Percentiles rank a stretch among this genome's conserved stretches.
phyloP scores from a whole-genome alignment of 2,113 vertebrate species.

The Nothoprocta pentlandii region DNA sequence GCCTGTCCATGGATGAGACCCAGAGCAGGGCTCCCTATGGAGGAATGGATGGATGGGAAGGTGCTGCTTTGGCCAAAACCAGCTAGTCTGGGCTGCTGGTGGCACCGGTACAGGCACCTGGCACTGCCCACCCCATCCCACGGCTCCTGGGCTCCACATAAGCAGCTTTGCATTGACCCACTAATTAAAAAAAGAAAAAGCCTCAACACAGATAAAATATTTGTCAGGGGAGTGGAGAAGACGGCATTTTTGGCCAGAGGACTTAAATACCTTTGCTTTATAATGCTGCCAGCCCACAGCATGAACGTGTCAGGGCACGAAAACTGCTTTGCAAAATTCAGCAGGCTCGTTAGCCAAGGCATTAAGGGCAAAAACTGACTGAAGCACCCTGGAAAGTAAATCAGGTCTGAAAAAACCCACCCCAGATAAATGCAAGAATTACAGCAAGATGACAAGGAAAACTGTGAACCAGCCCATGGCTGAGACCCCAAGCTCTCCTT shows the following conservation, averaged over 20 bases:
- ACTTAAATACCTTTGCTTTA: conserved; percentile 26
- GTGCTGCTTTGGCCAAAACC: background rate
- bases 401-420: background rate
- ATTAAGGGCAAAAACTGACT: conserved; percentile 40
- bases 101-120: background rate
- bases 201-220: background rate
- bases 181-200: background rate
- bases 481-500: background rate
- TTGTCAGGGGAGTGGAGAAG: background rate
- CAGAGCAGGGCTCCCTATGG: background rate
- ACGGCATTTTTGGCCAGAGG: background rate
- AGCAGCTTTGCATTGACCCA: background rate
- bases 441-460: background rate
- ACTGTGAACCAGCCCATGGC: background rate
- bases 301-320: background rate
- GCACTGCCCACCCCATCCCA: background rate
- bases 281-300: conserved; percentile 19
- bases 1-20: background rate
- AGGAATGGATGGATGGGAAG: background rate
- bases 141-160: background rate
- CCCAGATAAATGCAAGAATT: background rate
- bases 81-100: background rate
- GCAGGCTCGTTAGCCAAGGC: conserved; percentile 10
- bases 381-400: conserved; percentile 2
- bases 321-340: conserved; percentile 24